Evolutionary conservation across 2,113 vertebrate species (phyloP).

Genomic region (Chionomys nivalis): DNA sequence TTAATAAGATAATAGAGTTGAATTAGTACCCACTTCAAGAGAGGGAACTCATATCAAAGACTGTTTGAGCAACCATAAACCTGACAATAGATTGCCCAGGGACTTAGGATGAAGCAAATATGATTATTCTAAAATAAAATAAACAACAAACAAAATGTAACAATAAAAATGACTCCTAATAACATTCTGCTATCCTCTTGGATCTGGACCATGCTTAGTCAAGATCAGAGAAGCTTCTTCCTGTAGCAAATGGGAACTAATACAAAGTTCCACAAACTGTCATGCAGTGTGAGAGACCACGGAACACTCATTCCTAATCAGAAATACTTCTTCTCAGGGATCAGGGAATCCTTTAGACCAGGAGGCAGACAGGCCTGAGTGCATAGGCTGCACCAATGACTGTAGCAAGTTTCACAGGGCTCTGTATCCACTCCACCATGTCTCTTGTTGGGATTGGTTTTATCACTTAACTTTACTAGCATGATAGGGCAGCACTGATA

Average conservation of each 20-base stretch:
- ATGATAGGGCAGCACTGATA: slow-evolving; percentile 77
- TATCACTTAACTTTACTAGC: slow-evolving; percentile 84
- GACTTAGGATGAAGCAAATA: neutral
- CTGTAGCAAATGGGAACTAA: neutral
- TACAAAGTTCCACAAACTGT: neutral
- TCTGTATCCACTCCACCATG: slow-evolving; percentile 92
- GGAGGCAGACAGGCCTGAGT: neutral
- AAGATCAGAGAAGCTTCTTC: neutral
- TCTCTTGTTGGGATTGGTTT: slow-evolving; percentile 92
- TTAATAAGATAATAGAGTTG: neutral
- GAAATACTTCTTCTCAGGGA: neutral
- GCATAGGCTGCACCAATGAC: slow-evolving; percentile 85
- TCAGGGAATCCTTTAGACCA: neutral
- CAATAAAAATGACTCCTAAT: neutral
- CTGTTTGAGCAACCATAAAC: neutral
- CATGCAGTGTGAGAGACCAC: neutral
- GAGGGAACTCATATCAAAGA: neutral
- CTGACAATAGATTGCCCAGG: neutral
- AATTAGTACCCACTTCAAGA: neutral
- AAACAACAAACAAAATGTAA: neutral
- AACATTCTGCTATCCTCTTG: neutral
- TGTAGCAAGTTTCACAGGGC: slow-evolving; percentile 86
- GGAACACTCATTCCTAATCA: too few species aligned
- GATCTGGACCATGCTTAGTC: neutral
- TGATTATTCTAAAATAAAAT: neutral